Percentiles rank a stretch among this genome's conserved stretches.
Evolutionary conservation across 2,797 vertebrate species (phyloP).

Genomic region (Takifugu ocellatus): DNA sequence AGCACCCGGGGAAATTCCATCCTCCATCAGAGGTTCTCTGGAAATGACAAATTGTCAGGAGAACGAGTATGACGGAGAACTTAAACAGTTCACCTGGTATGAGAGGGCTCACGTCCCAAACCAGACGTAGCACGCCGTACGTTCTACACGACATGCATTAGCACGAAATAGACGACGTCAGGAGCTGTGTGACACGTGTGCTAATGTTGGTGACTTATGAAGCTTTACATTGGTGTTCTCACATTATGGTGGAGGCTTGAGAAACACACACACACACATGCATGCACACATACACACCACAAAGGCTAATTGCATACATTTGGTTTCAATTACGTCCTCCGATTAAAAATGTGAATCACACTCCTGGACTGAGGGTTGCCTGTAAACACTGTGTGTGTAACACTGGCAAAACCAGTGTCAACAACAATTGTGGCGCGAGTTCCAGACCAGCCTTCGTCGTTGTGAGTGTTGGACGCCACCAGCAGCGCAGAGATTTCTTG

Average conservation of each 20-base stretch:
- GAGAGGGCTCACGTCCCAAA: not conserved
- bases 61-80: not conserved
- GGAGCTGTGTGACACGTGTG: slow-evolving; percentile 2
- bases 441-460: slow-evolving; percentile 34
- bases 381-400: slow-evolving; percentile 5
- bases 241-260: slow-evolving; percentile 10
- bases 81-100: slow-evolving; percentile 6
- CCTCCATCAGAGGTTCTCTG: not conserved
- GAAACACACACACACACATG: slow-evolving; percentile 21
- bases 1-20: not conserved
- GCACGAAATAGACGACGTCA: not conserved
- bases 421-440: slow-evolving; percentile 36
- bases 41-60: too few relatives aligned
- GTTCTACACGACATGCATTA: too few relatives aligned
- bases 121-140: not conserved
- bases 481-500: slow-evolving; percentile 9
- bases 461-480: slow-evolving; percentile 20
- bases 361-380: slow-evolving; percentile 62
- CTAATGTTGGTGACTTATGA: slow-evolving; percentile 8
- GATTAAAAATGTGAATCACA: slow-evolving; percentile 72
- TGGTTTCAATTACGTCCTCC: slow-evolving; percentile 58
- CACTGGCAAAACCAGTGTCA: slow-evolving; percentile 32
- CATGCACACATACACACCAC: slow-evolving; percentile 8
- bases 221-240: slow-evolving; percentile 12
- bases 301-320: slow-evolving; percentile 68